Percentiles rank a stretch among this genome's conserved stretches.
Evolutionary conservation across 2,797 vertebrate genomes (phyloP).

Genomic region (Diglossa cyanea): DNA sequence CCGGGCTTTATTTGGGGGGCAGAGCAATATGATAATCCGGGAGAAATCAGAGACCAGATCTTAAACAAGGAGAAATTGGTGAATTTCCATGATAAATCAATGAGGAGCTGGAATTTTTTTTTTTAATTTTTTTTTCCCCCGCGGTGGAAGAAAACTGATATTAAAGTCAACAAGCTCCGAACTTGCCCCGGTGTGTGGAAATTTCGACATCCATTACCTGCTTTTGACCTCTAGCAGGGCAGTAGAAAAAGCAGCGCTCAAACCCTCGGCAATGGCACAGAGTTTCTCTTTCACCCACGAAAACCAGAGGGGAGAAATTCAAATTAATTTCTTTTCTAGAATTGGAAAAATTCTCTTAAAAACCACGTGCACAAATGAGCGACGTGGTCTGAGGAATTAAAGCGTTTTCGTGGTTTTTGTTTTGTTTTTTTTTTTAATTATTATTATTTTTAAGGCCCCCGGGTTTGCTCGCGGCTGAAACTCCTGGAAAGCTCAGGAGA

Average conservation of each 20-base stretch:
- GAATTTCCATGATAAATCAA: constrained; percentile 51
- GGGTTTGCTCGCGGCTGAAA: neutral
- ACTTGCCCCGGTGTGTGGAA: neutral
- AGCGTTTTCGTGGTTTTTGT: rapidly evolving
- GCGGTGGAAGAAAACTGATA: constrained; percentile 17
- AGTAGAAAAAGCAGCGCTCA: neutral
- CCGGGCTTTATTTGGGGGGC: neutral
- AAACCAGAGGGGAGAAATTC: neutral
- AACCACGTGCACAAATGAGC: rapidly evolving
- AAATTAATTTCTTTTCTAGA: neutral
- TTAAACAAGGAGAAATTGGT: neutral
- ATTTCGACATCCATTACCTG: constrained; percentile 25
- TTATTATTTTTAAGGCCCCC: neutral
- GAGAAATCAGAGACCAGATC: constrained; percentile 18
- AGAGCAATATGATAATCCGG: neutral
- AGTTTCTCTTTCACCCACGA: neutral
- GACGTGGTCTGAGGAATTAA: neutral
- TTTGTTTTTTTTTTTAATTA: neutral
- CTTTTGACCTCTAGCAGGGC: constrained; percentile 16
- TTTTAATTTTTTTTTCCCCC: rapidly evolving
- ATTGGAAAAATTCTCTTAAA: neutral
- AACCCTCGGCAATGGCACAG: neutral
- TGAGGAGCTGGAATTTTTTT: neutral
- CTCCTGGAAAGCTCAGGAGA: neutral
- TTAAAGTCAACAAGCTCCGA: constrained; percentile 21